Evolutionary conservation across 2,113 vertebrate species (phyloP), one percentile per base, ranked within the genome.

Genomic region (Hippocampus abdominalis): DNA sequence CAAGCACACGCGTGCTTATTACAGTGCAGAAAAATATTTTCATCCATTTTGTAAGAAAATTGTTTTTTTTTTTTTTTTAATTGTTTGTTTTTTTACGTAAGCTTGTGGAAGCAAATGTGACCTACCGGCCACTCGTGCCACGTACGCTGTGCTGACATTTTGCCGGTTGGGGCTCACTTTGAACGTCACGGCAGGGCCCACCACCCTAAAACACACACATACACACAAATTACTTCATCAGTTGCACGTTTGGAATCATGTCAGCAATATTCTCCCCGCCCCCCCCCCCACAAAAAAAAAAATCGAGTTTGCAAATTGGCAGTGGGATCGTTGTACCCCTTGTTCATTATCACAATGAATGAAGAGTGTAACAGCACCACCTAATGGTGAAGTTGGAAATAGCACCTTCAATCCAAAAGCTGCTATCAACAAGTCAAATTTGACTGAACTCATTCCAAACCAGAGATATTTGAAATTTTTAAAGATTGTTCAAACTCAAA

Each of bases 171-270:
- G 69, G n/a, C 73, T 90, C 71, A 98, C 94, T 90, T 89, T 94
- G 92, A 98, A 99, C 86, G 94, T 96, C 88, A 99, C 95, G 12
- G 94, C 94, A n/a, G 96, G 93, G 76, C 95, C 94, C 85, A 93
- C 80, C 60, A 98, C 93, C 1, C 97, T 99, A 91, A 93, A 21
- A 87, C 10, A 85, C 36, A 79, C 51, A 81, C n/a, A 75, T 2
- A 77, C 51, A 81, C 0, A 16, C 6, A 49, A 49, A 49, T 18
- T 16, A 49, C 15, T 18, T 16, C 16, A 16, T 20, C 48, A 49
- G 18, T 49, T 53, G 21, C 8, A 54, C 18, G 20, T 16, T 18
- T 49, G 15, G 4, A 16, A 49, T 49, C 4, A 49, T 4, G 46
- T 15, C 12, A 44, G 2, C 42, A 44, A 44, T 44, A 44, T 44